Evolutionary conservation across 1,140 invertebrate species (phyloP), one percentile per base, ranked within the genome.

Genomic region (Danaus melanippus): DNA sequence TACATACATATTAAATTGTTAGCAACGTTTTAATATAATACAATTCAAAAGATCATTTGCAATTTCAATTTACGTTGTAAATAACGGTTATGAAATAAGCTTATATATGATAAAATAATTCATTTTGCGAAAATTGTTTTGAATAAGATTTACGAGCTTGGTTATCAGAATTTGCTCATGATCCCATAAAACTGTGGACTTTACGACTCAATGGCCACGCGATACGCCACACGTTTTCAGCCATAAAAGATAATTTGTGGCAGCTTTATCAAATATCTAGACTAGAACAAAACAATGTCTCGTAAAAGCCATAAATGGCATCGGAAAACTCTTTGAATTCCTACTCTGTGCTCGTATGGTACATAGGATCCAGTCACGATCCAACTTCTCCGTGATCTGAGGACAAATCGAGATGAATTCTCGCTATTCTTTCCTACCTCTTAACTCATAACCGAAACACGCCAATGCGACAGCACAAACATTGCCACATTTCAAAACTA

Each of bases 381-480:
- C 60, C 57, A 58, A 58, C 58, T 63, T 53, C 67, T 64, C 69
- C 71, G 74, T 81, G 80, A 81, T 74, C 77, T 59, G 72, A 40
- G 58, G 79, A 85, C 82, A 85, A 85, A 85, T 85, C 79, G 74
- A 79, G 75, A 85, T 81, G 78, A 83, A 81, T 81, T 85, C 69
- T 55, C 56, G 65, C 53, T 61, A 74, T 75, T 74, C 71, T 74
- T 76, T 69, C 64, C 61, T 64, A 57, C 58, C 60, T 70, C 60
- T 49, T 68, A 60, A 67, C 64, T 72, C 53, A 51, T 61, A 46
- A 47, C 58, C 12, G 41, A 56, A 50, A 56, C 62, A 61, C 67
- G 62, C 58, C 61, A 69, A 71, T 75, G 62, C 74, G 71, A 66
- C 66, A 56, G 57, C 57, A 46, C 15, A 47, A 52, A 60, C 62